Base-by-base conservation (phyloP, 2,888 invertebrate genomes). In the Eupithecia pulchellata region DNA sequence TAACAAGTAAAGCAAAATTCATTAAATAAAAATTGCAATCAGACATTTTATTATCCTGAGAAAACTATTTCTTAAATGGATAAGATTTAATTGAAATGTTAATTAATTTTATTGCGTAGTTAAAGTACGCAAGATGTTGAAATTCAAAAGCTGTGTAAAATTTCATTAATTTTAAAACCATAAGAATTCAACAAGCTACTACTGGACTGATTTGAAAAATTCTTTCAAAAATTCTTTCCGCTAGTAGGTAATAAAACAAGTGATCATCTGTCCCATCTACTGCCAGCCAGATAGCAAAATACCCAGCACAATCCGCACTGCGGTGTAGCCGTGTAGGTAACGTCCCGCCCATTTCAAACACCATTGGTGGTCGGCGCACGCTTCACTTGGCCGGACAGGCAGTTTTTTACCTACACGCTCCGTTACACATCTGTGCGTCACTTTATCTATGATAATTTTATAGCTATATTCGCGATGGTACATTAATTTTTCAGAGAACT, bases 291-390 rank as follows among this genome's bases (percentile, higher is more conserved):
- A 34, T 34, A 34, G 34, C 8, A 34, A 34, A 34, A 34, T 11
- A 9, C 30, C 30, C 8, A 30, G 5, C 30, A 8, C 30, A 8
- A 57, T 66, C 64, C 70, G 63, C 65, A 69, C 42, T 42, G 68
- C 62, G 66, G 61, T 34, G 71, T 69, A 66, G 68, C 62, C 64
- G 61, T 34, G 71, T 69, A 66, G 71, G 57, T 34, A 66, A n/a
- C 69, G 71, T 69, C 66, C 78, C 78, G 78, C 79, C 81, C 77
- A 74, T 74, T 71, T 72, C 66, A 68, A 55, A 73, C 82, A 77
- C 81, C 79, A 82, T 82, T 82, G 84, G 82, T 83, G 84, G 83
- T 79, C 83, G 77, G 83, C 83, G 77, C 77, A 75, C 80, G 80
- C 76, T 79, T 75, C 78, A 79, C 79, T 79, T 77, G 75, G 70